phyloP scores from a whole-genome alignment of 2,797 vertebrate species.

The Tokudaia muenninki region DNA sequence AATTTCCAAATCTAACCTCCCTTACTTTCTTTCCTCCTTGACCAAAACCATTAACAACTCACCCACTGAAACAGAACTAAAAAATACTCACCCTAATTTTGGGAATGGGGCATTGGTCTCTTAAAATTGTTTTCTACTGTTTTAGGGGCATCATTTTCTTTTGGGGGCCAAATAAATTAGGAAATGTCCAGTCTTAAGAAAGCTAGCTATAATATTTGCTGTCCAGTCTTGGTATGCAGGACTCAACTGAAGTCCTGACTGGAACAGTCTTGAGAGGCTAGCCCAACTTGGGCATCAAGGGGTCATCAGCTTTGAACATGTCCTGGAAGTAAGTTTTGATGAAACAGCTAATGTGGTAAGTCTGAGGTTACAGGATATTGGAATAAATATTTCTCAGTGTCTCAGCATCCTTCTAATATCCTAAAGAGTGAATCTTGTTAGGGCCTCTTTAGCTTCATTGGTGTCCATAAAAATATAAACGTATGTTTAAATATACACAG shows the following conservation, averaged over 20 bases:
- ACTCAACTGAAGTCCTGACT: background rate
- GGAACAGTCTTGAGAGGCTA: background rate
- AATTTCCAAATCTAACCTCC: background rate
- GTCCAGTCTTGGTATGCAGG: background rate
- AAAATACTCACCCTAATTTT: background rate
- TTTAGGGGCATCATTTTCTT: too few relatives aligned
- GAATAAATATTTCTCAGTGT: background rate
- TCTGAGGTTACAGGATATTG: background rate
- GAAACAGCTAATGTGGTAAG: background rate
- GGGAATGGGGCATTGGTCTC: background rate
- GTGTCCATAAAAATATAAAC: background rate
- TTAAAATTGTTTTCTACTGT: background rate
- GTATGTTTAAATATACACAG: background rate
- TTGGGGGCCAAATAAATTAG: background rate
- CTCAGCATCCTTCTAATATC: background rate
- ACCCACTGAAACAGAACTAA: background rate
- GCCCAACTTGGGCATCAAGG: background rate
- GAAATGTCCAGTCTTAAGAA: background rate
- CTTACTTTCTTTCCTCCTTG: background rate
- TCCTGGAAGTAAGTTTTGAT: background rate
- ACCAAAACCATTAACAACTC: background rate
- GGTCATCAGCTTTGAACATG: background rate
- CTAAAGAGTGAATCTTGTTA: background rate
- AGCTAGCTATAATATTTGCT: background rate
- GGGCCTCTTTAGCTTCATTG: background rate